These are phyloP conservation scores for Chondrosia reniformis DNA, from an alignment of 37 sponge, comb jelly and placozoan species.

Conservation along the genomic window DNA sequence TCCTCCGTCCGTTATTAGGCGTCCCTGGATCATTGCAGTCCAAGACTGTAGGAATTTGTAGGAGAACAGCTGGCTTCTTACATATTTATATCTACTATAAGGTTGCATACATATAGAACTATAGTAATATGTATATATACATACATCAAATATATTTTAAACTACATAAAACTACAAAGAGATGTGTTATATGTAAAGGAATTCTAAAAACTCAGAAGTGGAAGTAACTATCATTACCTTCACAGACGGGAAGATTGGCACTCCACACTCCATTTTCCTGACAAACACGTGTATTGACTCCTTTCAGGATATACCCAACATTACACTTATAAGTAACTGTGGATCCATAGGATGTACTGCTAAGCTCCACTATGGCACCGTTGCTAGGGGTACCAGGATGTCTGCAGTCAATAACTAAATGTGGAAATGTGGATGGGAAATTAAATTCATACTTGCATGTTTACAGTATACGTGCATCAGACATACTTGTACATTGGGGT, in stretches of 20 bases:
- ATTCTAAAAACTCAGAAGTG: neutral
- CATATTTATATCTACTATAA: neutral
- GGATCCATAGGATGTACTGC: constrained; percentile 24
- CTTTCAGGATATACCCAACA: constrained; percentile 33
- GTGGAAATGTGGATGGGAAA: neutral
- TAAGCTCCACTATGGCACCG: constrained; percentile 5
- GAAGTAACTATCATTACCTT: constrained; percentile 12
- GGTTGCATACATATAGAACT: neutral
- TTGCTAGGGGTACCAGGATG: constrained; percentile 23
- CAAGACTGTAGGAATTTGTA: neutral
- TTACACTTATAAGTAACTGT: constrained; percentile 57
- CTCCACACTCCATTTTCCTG: constrained; percentile 50
- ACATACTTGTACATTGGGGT: constrained; percentile 42
- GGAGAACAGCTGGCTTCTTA: neutral
- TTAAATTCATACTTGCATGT: neutral
- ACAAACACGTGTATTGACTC: constrained; percentile 31
- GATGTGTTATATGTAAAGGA: no score
- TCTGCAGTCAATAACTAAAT: constrained; percentile 54
- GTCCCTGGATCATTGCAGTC: constrained; percentile 25
- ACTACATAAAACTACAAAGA: no score
- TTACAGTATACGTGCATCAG: neutral
- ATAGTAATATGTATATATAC: neutral
- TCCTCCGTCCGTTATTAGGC: neutral
- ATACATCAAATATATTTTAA: no score
- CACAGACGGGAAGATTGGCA: constrained; percentile 24